Evolutionary conservation across 2,888 invertebrate species (phyloP).

Genomic region (Chloroclysta siterata): DNA sequence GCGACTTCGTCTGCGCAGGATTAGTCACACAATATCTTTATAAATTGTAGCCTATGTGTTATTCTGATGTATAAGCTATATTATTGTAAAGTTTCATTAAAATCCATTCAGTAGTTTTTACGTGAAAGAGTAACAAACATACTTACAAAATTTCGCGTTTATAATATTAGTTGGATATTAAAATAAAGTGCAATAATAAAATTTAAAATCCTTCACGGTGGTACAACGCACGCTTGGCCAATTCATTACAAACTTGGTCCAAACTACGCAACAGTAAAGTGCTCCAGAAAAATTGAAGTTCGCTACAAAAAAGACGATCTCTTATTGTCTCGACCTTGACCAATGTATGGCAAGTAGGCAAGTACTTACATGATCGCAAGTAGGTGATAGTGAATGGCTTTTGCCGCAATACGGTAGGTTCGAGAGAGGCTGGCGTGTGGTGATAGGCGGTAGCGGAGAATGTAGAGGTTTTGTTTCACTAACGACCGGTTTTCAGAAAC

Average conservation of each 20-base stretch:
- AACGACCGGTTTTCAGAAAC: too few species aligned
- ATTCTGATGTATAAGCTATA: too few species aligned
- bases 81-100: too few species aligned
- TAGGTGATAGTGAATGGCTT: slow-evolving; percentile 25
- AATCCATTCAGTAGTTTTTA: too few species aligned
- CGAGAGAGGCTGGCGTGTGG: neutral
- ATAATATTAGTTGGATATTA: too few species aligned
- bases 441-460: slow-evolving; percentile 10
- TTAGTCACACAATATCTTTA: too few species aligned
- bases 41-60: too few species aligned
- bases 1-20: too few species aligned
- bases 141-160: too few species aligned
- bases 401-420: slow-evolving; percentile 7
- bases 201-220: neutral
- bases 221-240: neutral
- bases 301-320: slow-evolving; percentile 2
- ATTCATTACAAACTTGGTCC: neutral
- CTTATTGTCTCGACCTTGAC: slow-evolving; percentile 18
- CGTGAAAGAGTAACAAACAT: too few species aligned
- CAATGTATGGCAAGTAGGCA: slow-evolving; percentile 7
- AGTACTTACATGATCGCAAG: slow-evolving; percentile 7
- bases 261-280: slow-evolving; percentile 1
- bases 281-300: slow-evolving; percentile 5
- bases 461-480: neutral
- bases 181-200: neutral